These are phyloP conservation scores for Bombus ignitus DNA, from an alignment of 1,140 invertebrate genomes.

Conservation along the genomic window DNA sequence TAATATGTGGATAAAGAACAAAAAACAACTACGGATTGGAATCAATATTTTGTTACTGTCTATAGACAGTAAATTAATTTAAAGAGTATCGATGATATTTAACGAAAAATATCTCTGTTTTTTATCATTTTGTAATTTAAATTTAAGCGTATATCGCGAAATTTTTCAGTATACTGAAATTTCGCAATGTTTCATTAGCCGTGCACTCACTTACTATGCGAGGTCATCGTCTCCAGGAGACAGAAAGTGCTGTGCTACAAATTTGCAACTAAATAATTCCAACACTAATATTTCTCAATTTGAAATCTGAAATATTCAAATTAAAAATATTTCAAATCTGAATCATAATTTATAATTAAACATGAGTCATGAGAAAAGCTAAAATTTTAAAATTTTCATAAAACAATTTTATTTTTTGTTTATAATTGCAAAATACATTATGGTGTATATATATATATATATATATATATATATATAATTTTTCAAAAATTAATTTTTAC, in stretches of 20 bases:
- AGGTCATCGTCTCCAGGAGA: conserved; percentile 32
- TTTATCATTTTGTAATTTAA: conserved; percentile 11
- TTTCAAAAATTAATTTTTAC: neutral
- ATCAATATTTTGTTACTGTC: neutral
- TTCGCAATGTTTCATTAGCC: conserved; percentile 56
- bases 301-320: neutral
- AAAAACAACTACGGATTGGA: neutral
- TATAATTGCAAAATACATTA: neutral
- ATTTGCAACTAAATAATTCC: neutral
- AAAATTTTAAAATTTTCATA: neutral
- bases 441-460: neutral
- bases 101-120: neutral
- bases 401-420: neutral
- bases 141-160: neutral
- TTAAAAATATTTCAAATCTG: neutral
- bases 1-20: neutral
- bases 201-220: neutral
- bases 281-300: neutral
- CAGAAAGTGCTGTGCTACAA: conserved; percentile 1
- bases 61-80: neutral
- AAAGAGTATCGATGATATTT: neutral
- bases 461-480: neutral
- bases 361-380: neutral
- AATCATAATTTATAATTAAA: neutral
- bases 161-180: conserved; percentile 40